Evolutionary conservation across 2,797 vertebrate genomes (phyloP).

Genomic region (Falco rusticolus): DNA sequence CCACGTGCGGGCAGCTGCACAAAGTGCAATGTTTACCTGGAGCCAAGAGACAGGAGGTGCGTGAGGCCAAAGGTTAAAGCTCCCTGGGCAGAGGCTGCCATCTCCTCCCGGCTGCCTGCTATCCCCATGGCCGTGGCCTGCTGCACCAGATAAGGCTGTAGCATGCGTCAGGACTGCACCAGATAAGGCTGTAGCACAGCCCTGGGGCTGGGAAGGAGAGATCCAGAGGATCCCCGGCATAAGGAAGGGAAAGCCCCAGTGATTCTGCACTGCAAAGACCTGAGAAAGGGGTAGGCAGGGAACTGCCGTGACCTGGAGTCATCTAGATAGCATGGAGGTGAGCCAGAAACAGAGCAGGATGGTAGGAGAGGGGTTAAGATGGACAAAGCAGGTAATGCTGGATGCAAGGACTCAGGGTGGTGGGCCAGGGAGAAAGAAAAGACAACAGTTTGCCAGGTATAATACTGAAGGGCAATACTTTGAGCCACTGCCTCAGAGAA

Average conservation of each 20-base stretch:
- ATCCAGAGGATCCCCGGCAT: rapidly evolving
- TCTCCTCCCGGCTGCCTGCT: background rate
- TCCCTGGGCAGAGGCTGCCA: background rate
- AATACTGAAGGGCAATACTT: background rate
- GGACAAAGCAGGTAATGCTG: background rate
- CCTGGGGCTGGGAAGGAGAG: background rate
- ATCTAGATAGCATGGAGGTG: rapidly evolving
- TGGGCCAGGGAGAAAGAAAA: background rate
- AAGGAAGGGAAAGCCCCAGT: background rate
- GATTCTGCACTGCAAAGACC: background rate
- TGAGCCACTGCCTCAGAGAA: background rate
- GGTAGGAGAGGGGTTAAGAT: background rate
- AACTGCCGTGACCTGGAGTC: background rate
- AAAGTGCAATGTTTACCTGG: rapidly evolving
- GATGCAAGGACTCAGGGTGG: background rate
- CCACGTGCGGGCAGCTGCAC: rapidly evolving
- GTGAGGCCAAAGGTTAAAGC: background rate
- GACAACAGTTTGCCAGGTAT: background rate
- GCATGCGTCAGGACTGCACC: background rate
- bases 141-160: background rate
- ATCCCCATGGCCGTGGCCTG: rapidly evolving
- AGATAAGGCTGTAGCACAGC: conserved; percentile 3
- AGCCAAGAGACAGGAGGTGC: background rate
- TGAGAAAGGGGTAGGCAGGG: background rate
- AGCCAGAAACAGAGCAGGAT: background rate